Conservation (phyloP, 1,140 invertebrate genomes). For the Tachypleus tridentatus region DNA sequence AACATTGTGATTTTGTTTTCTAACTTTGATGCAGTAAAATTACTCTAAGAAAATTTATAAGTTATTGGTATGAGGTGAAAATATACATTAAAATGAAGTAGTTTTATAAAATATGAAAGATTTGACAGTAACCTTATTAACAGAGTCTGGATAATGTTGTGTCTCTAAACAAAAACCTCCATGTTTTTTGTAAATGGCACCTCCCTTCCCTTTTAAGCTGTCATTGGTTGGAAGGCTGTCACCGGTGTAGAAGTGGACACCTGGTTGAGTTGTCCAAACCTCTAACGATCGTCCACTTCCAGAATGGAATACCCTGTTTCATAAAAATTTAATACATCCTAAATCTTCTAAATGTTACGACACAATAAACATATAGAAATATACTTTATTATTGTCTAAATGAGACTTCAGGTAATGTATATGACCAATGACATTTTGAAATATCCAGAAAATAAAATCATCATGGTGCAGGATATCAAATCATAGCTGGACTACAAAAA, state of each 20-base stretch:
- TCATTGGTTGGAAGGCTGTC: constrained; percentile 52
- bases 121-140: constrained; percentile 55
- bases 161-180: constrained; percentile 80
- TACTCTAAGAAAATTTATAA: no score
- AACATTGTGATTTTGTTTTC: no score
- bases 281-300: constrained; percentile 56
- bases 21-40: no score
- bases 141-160: constrained; percentile 80
- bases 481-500: no score
- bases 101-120: no score
- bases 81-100: no score
- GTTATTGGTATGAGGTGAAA: no score
- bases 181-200: constrained; percentile 65
- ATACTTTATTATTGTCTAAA: constrained; percentile 7
- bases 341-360: neutral
- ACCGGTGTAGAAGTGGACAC: constrained; percentile 78
- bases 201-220: constrained; percentile 48
- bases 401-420: neutral
- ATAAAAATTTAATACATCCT: constrained; percentile 14
- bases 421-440: no score
- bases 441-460: no score
- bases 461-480: no score
- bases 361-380: constrained; percentile 17
- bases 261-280: constrained; percentile 70
- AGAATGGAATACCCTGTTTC: constrained; percentile 46